A percentile compares a stretch with the other conserved stretches of the same genome.
phyloP scores from a whole-genome alignment of 2,113 vertebrate species.

The Lophochroa leadbeateri region DNA sequence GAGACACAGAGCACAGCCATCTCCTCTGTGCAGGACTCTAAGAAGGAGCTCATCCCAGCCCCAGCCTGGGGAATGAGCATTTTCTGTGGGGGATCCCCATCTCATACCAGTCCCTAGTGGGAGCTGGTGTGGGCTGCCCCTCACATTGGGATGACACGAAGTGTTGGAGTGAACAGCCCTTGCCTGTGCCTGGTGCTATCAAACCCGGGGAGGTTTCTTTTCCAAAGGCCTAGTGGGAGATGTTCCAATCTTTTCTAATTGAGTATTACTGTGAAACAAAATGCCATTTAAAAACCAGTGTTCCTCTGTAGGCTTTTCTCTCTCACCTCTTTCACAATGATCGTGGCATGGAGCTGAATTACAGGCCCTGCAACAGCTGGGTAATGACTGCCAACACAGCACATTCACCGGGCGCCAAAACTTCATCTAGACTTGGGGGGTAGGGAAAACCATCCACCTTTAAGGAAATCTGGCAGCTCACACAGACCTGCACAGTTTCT shows the following conservation, averaged over 20 bases:
- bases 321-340: background rate
- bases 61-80: background rate
- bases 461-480: background rate
- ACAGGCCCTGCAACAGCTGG: background rate
- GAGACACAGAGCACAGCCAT: background rate
- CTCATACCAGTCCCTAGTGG: background rate
- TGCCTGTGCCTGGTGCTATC: background rate
- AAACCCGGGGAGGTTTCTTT: background rate
- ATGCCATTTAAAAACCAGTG: background rate
- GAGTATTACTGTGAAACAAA: background rate
- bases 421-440: fast-evolving
- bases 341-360: background rate
- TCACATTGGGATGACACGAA: fast-evolving
- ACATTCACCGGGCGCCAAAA: fast-evolving
- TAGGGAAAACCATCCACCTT: background rate
- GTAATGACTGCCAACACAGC: background rate
- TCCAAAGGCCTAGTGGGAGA: background rate
- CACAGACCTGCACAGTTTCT: background rate
- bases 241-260: background rate
- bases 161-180: fast-evolving
- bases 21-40: background rate
- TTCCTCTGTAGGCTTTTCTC: background rate
- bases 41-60: background rate
- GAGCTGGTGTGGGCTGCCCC: background rate
- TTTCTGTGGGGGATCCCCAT: background rate